Evolutionary conservation across 2,797 vertebrate genomes (phyloP).

Genomic region (Echiichthys vipera): DNA sequence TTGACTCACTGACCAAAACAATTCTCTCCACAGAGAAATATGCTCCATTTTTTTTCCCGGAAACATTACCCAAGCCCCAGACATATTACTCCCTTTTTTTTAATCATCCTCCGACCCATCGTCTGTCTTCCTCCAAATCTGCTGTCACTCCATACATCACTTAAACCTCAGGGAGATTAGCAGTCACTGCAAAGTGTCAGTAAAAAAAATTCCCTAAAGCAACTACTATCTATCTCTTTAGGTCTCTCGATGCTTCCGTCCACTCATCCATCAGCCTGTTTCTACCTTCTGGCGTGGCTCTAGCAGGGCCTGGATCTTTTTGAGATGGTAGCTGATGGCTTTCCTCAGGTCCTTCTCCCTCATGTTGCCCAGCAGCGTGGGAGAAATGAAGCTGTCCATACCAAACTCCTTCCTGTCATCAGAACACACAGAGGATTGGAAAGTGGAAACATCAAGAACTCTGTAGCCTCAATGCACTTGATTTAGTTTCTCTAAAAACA

Average conservation of each 20-base stretch:
- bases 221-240: slow-evolving; percentile 24
- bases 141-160: slow-evolving; percentile 7
- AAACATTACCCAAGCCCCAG: slow-evolving; percentile 3
- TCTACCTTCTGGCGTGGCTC: slow-evolving; percentile 96
- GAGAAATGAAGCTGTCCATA: slow-evolving; percentile 97
- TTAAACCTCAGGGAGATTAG: slow-evolving; percentile 43
- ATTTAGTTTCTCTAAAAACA: neutral
- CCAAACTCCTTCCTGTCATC: slow-evolving; percentile 95
- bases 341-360: slow-evolving; percentile 97
- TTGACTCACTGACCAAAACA: slow-evolving; percentile 12
- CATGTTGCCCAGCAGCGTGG: slow-evolving; percentile 97
- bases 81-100: slow-evolving; percentile 13
- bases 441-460: neutral
- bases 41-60: neutral
- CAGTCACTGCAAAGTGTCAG: slow-evolving; percentile 19
- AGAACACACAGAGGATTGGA: slow-evolving; percentile 26
- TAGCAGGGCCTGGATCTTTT: slow-evolving; percentile 94
- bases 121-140: slow-evolving; percentile 27
- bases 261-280: slow-evolving; percentile 31
- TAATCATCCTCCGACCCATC: slow-evolving; percentile 33
- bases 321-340: slow-evolving; percentile 96
- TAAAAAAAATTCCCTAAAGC: slow-evolving; percentile 43
- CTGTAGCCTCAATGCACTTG: neutral
- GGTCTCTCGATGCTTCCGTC: slow-evolving; percentile 18
- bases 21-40: slow-evolving; percentile 6